Conservation (phyloP, 2,888 invertebrate genomes). For the Protophormia terraenovae region DNA sequence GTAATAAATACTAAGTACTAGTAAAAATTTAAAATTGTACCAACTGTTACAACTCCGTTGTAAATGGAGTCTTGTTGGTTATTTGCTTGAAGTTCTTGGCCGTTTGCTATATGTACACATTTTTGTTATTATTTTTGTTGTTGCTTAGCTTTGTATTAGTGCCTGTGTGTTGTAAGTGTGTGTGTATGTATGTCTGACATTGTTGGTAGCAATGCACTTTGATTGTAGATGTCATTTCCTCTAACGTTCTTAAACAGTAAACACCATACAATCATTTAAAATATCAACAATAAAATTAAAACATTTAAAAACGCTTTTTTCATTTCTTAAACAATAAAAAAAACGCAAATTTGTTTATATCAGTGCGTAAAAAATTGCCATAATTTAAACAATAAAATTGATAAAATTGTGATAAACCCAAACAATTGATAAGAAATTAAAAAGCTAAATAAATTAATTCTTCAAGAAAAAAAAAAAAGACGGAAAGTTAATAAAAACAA, state of each 20-base stretch:
- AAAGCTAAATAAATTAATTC: constrained; percentile 24
- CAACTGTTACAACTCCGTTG: not conserved
- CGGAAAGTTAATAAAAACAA: constrained; percentile 10
- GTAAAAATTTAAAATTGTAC: not conserved
- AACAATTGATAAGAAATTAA: constrained; percentile 31
- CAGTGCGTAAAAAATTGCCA: too few relatives aligned
- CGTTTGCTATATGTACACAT: constrained; percentile 46
- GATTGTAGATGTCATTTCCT: constrained; percentile 65
- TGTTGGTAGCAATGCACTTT: constrained; percentile 65
- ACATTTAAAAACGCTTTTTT: constrained; percentile 22
- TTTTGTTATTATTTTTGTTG: constrained; percentile 32
- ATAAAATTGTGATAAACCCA: constrained; percentile 43
- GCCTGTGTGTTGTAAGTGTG: not conserved
- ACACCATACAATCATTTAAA: constrained; percentile 35
- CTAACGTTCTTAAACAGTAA: constrained; percentile 67
- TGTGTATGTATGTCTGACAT: constrained; percentile 25
- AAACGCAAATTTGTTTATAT: too few relatives aligned
- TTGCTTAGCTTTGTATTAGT: constrained; percentile 11
- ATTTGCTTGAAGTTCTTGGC: constrained; percentile 66
- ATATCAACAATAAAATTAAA: constrained; percentile 15
- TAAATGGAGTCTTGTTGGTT: constrained; percentile 38
- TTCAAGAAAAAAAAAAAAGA: not conserved
- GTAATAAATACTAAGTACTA: not conserved
- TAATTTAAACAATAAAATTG: constrained; percentile 43
- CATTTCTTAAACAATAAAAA: too few relatives aligned